Evolutionary conservation across 2,113 vertebrate species (phyloP).

Genomic region (Anseranas semipalmata): DNA sequence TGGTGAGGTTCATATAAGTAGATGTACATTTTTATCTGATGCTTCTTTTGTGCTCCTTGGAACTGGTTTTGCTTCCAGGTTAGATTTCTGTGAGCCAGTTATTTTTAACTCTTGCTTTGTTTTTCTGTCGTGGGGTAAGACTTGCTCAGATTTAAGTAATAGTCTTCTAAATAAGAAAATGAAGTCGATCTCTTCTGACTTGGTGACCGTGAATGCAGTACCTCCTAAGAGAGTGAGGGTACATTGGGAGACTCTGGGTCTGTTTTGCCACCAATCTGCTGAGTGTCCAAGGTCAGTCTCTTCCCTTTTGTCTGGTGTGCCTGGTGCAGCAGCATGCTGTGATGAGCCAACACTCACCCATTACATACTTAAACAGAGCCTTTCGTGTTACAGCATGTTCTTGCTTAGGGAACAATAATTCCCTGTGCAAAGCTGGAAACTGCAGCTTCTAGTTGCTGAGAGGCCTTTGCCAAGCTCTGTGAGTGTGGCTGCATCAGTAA

Average conservation of each 20-base stretch:
- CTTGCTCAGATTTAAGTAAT: not conserved
- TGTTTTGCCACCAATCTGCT: not conserved
- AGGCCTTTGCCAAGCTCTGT: not conserved
- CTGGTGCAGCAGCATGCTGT: not conserved
- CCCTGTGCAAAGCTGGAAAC: not conserved
- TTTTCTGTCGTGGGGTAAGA: not conserved
- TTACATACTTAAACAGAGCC: fast-evolving
- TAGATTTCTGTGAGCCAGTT: not conserved
- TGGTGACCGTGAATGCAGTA: not conserved
- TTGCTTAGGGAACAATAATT: not conserved
- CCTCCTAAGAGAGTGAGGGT: fast-evolving
- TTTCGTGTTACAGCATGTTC: fast-evolving
- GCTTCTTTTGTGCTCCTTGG: not conserved
- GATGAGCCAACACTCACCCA: not conserved
- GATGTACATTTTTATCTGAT: not conserved
- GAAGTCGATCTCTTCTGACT: not conserved
- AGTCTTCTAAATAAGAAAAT: not conserved
- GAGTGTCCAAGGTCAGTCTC: not conserved
- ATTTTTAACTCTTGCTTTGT: not conserved
- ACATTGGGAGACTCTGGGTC: not conserved
- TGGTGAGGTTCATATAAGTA: not conserved
- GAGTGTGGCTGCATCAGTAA: not conserved
- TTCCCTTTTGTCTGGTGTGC: not conserved
- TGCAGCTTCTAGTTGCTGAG: not conserved
- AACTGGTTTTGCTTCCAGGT: not conserved